Conservation (phyloP, 2,113 vertebrate species). For the Catagonus wagneri region DNA sequence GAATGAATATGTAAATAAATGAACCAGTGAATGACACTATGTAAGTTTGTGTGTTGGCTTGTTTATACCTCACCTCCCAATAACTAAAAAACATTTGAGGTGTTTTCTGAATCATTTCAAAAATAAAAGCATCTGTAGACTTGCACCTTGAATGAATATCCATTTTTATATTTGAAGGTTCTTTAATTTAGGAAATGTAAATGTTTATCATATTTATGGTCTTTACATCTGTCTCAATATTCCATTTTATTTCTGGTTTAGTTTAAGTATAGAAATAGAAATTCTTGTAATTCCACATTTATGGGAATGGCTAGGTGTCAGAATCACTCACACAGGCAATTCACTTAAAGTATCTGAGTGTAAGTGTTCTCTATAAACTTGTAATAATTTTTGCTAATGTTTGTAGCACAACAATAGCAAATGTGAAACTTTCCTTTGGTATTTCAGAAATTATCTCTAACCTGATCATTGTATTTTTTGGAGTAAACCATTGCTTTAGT, state of each 20-base stretch:
- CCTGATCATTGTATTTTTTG: background rate
- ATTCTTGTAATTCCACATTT: background rate
- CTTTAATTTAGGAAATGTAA: background rate
- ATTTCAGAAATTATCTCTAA: background rate
- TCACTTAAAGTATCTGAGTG: background rate
- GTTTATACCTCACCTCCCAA: background rate
- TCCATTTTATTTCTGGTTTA: background rate
- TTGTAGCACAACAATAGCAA: background rate
- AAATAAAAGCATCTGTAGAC: background rate
- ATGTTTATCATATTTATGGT: background rate
- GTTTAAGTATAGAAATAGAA: background rate
- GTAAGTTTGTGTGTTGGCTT: background rate
- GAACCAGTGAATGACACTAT: background rate
- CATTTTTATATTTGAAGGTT: background rate
- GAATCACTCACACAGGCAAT: background rate
- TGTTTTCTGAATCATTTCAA: background rate
- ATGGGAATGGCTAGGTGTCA: background rate
- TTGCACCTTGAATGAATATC: background rate
- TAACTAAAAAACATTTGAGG: background rate
- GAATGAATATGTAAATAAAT: background rate
- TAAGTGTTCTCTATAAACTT: background rate
- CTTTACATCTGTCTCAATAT: background rate
- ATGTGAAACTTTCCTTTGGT: background rate
- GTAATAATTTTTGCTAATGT: background rate
- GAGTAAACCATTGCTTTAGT: background rate